Evolutionary conservation across 1,140 invertebrate genomes (phyloP).

Genomic region (Drosophila teissieri): DNA sequence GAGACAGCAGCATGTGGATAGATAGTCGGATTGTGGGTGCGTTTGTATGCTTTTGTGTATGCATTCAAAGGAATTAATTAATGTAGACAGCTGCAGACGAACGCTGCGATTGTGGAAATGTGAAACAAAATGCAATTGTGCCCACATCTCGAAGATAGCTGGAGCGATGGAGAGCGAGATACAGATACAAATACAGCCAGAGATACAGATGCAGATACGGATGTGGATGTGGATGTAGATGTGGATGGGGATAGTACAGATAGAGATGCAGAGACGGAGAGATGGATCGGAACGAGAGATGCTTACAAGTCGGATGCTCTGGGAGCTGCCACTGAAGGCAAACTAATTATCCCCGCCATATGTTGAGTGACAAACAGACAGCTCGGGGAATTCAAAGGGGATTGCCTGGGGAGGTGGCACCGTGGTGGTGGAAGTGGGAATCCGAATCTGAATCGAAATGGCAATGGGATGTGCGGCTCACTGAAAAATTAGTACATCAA

Average conservation of each 20-base stretch:
- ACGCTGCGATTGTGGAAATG: constrained; percentile 50
- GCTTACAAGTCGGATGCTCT: constrained; percentile 10
- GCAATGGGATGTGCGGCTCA: constrained; percentile 59
- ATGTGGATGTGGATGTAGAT: neutral
- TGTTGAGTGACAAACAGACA: constrained; percentile 51
- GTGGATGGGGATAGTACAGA: neutral
- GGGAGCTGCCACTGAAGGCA: constrained; percentile 41
- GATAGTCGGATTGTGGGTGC: constrained; percentile 30
- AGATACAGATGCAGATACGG: neutral
- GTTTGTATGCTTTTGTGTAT: constrained; percentile 38
- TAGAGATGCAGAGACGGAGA: neutral
- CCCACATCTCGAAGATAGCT: constrained; percentile 41
- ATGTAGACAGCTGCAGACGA: constrained; percentile 64
- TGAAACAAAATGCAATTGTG: constrained; percentile 58
- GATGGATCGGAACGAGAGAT: constrained; percentile 6
- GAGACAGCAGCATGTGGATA: constrained; percentile 5
- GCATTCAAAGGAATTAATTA: constrained; percentile 70
- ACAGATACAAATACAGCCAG: constrained; percentile 1
- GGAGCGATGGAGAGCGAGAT: constrained; percentile 20
- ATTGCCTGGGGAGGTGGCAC: constrained; percentile 4
- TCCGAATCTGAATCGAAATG: constrained; percentile 12
- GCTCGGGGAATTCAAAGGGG: constrained; percentile 38
- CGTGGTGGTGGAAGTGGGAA: constrained; percentile 16
- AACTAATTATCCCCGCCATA: constrained; percentile 51
- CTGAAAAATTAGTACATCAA: constrained; percentile 59